Evolutionary conservation across 2,888 invertebrate species (phyloP).

Genomic region (Orthonychiurus folsomi): DNA sequence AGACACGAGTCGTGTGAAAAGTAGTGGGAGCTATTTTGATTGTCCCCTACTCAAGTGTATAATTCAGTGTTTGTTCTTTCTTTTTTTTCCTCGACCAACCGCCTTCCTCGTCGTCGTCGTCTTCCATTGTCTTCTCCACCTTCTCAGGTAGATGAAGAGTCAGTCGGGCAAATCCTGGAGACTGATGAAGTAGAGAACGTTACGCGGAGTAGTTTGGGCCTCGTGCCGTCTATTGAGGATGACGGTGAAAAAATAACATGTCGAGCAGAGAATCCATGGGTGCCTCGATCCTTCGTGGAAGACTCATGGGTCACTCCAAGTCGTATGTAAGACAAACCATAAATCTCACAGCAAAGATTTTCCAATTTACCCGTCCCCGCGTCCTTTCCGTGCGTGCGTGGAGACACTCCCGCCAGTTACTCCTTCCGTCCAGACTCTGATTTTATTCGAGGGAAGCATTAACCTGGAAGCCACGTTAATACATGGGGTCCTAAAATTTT

Average conservation of each 20-base stretch:
- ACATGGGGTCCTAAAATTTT: neutral
- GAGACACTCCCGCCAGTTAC: neutral
- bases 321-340: slow-evolving; percentile 67
- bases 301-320: slow-evolving; percentile 78
- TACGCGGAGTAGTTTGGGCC: slow-evolving; percentile 75
- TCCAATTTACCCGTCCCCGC: slow-evolving; percentile 22
- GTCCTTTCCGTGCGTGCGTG: neutral
- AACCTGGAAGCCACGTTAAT: neutral
- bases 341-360: slow-evolving; percentile 22
- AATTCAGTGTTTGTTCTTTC: neutral
- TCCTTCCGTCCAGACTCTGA: slow-evolving; percentile 4
- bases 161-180: slow-evolving; percentile 11
- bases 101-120: slow-evolving; percentile 3
- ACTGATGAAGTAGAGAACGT: slow-evolving; percentile 54
- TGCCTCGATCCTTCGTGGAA: slow-evolving; percentile 70
- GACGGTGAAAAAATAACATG: slow-evolving; percentile 81
- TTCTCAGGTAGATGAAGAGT: slow-evolving; percentile 28
- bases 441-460: neutral
- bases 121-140: neutral
- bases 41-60: neutral
- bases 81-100: too few species aligned
- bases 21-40: neutral
- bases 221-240: slow-evolving; percentile 79
- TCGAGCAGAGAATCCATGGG: slow-evolving; percentile 83
- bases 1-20: neutral